Percentiles rank a stretch among this genome's conserved stretches.
Evolutionary conservation across 2,113 vertebrate species (phyloP).

Genomic region (Apteryx mantelli): DNA sequence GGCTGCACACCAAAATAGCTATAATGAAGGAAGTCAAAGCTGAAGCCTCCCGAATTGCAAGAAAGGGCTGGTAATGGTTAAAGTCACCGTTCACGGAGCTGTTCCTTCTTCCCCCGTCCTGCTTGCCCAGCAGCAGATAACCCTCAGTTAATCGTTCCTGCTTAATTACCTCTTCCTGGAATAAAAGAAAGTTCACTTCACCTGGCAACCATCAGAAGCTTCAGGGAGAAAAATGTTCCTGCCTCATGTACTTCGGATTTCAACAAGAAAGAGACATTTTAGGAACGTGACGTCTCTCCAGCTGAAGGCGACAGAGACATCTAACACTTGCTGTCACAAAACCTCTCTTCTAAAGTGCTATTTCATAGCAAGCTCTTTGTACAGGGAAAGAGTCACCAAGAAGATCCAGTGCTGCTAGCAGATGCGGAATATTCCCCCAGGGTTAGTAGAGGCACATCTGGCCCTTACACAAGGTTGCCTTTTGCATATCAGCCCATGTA

Average conservation of each 20-base stretch:
- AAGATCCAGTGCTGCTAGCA: neutral
- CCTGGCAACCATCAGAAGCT: neutral
- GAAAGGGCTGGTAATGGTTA: neutral
- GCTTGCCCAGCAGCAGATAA: neutral
- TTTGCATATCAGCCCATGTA: neutral
- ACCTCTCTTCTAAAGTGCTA: neutral
- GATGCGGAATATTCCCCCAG: neutral
- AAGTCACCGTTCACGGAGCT: neutral
- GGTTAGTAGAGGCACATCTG: neutral
- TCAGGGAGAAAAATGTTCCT: neutral
- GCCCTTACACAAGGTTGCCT: neutral
- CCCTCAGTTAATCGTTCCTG: neutral
- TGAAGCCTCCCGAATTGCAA: neutral
- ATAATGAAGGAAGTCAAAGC: neutral
- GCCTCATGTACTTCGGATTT: rapidly evolving
- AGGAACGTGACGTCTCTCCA: neutral
- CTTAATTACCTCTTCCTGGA: neutral
- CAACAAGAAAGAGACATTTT: neutral
- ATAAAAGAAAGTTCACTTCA: neutral
- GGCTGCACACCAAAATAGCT: neutral
- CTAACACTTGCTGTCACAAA: neutral
- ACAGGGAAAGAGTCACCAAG: too few relatives aligned
- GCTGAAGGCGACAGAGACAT: neutral
- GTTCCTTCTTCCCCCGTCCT: neutral
- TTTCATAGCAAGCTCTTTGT: neutral